Base-by-base conservation (phyloP, 2,888 invertebrate species). In the Machimus atricapillus region DNA sequence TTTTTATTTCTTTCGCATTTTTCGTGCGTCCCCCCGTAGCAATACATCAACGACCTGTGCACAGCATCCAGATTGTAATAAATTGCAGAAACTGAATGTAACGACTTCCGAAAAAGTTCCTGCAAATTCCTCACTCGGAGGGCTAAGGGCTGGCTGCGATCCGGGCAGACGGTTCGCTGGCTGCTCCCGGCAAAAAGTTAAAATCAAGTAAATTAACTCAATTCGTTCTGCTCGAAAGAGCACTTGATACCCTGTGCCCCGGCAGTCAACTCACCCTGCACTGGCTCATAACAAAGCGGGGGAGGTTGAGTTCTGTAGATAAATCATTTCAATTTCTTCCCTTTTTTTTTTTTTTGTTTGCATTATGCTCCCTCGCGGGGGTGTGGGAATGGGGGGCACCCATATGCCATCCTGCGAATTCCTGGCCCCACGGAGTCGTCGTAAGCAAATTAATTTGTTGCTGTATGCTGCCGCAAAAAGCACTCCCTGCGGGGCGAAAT, bases 221-320 rank as follows among this genome's bases (percentile, higher is more conserved):
- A 88, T 88, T 88, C 87, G 88, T 88, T 88, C 85, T 87, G 79
- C 85, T 88, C 88, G 81, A 87, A 88, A 88, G 86, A 82, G 87
- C 86, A 87, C 88, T 88, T 88, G 34, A 86, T 87, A 88, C 79
- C 85, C 85, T 81, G 56, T 79, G 52, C 52, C 37, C 23, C 58
- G 40, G n/a, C n/a, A 58, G 56, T 82, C 82, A 56, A n/a, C 23
- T 40, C 74, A 85, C 73, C 85, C 85, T 85, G 46, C 43, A 46
- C 58, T 46, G 23, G 66, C 74, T 27, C 43, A 73, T 46, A 85
- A 85, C 46, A 74, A 46, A 73, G 43, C 74, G 7, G n/a, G 19
- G 27, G 27, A 74, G 52, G 73, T 58, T 66, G 23, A 66, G 66
- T 27, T 66, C 37, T 82, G 66, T 37, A 83, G 82, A 83, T 85